phyloP scores from a whole-genome alignment of 2,797 vertebrate genomes.

The Gymnothorax javanicus region DNA sequence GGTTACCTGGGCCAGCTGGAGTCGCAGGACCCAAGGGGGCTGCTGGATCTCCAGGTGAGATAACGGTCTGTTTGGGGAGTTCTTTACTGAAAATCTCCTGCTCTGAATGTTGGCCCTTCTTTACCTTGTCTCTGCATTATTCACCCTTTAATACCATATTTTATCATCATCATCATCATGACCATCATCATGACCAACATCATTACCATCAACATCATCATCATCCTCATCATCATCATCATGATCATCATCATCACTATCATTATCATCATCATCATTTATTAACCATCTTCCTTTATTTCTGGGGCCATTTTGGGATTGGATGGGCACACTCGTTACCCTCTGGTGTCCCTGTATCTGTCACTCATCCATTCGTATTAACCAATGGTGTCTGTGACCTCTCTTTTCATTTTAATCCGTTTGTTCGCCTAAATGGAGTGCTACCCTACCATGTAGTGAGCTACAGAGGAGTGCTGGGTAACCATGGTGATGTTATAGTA shows the following conservation, averaged over 20 bases:
- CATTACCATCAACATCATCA: background rate
- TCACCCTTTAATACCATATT: background rate
- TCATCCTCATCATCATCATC: background rate
- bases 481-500: background rate
- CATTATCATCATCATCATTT: background rate
- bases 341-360: background rate
- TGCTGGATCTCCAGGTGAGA: background rate
- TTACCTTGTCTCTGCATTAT: background rate
- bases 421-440: background rate
- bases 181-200: background rate
- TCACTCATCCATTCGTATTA: no score
- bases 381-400: background rate
- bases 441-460: background rate
- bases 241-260: background rate
- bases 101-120: background rate
- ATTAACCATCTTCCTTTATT: background rate
- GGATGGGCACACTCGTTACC: background rate
- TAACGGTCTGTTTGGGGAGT: background rate
- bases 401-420: background rate
- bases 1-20: constrained; percentile 1
- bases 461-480: background rate
- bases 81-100: background rate
- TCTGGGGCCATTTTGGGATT: background rate
- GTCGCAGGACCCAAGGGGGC: background rate
- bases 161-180: background rate